phyloP scores from a whole-genome alignment of 2,113 vertebrate species.

The Catharus bicknelli region DNA sequence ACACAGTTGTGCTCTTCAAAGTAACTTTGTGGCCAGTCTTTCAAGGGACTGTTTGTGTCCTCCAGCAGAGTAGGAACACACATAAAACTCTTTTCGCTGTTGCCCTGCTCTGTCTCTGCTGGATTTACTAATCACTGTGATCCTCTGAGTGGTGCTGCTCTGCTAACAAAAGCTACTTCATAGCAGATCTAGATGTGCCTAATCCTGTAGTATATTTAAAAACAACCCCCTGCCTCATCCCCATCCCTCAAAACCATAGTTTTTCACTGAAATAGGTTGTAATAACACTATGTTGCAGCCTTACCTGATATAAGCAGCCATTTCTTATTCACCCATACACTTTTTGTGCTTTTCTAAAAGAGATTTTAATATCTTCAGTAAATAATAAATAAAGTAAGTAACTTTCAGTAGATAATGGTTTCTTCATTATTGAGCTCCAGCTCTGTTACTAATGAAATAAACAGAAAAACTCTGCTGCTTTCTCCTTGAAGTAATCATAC shows the following conservation, averaged over 20 bases:
- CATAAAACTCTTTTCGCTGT: neutral
- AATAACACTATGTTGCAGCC: neutral
- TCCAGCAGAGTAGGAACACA: neutral
- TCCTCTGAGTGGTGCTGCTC: neutral
- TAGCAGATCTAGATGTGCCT: neutral
- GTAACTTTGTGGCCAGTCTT: neutral
- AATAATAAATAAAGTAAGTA: neutral
- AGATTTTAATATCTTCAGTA: neutral
- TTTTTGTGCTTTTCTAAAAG: neutral
- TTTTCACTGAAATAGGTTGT: neutral
- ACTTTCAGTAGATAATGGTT: neutral
- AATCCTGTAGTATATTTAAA: neutral
- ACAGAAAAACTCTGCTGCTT: neutral
- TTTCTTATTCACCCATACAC: neutral
- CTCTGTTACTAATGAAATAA: neutral
- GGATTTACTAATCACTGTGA: neutral
- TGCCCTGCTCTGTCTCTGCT: neutral
- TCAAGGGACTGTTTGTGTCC: neutral
- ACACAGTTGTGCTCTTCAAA: neutral
- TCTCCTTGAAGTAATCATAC: neutral
- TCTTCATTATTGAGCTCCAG: neutral
- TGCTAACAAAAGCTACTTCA: neutral
- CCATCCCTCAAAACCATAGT: neutral
- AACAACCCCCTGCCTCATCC: accelerated
- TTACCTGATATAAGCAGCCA: neutral